Base-by-base conservation (phyloP, 2,888 invertebrate genomes). In the Drosophila neoperkinsi region DNA sequence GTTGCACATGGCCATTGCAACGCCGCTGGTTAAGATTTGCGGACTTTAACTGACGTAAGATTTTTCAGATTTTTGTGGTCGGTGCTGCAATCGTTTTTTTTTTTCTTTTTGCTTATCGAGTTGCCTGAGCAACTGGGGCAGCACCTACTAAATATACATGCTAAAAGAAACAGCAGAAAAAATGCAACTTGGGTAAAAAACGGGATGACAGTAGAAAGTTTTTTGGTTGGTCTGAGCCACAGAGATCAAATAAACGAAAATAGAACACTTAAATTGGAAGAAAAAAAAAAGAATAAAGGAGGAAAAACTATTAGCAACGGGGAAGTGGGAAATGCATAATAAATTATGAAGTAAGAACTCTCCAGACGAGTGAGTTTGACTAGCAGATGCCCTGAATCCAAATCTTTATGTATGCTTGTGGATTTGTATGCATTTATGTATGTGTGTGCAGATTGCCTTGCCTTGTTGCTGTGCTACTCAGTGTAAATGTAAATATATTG, bases 1-100 rank as follows among this genome's bases (percentile, higher is more conserved):
- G 58, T 64, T 64, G 51, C 61, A 63, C 46, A 53, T 58, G 41
- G 53, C 51, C 41, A 21, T 46, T 46, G 31, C 38, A 43, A 16
- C 43, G 62, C 61, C 21, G 36, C 31, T 60, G 51, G 53, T 61
- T 61, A 69, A 68, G 65, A 74, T 78, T 79, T 79, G 79, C 56
- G 53, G 55, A 43, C 56, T 21, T 68, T 43, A 75, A 52, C 55
- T 31, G 49, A 64, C 70, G 41, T 34, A 34, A 34, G 56, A 56
- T 25, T 57, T 57, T 21, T 41, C 13, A 52, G 71, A 78, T 65
- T 68, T 71, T 58, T 68, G 61, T 43, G 60, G 51, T 43, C 43
- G 21, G 9, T 16, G 53, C 38, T 52, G 51, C 63, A n/a, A 41
- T 21, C 4, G 46, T 34, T 25, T 46, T 25, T 7, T 21, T 62